Base-by-base conservation (phyloP, 2,888 invertebrate species). In the Eilema sororculum region DNA sequence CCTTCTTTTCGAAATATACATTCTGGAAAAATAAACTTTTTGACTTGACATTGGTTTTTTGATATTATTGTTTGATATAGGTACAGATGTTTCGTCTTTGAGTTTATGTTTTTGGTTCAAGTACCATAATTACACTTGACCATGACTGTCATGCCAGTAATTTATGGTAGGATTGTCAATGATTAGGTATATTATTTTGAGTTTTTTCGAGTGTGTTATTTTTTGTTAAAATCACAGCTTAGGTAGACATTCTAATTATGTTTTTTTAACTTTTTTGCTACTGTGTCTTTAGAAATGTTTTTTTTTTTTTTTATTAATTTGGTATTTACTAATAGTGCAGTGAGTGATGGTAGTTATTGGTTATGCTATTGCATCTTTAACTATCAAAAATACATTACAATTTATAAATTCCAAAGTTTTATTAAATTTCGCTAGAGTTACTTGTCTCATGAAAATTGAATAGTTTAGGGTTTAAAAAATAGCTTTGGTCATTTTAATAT, bases 1-100 rank as follows among this genome's bases (percentile, higher is more conserved):
- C 5, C 33, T 37, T 37, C 33, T 12, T 10, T 12, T 12, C 1
- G 12, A 37, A 72, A 33, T 65, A 66, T 74, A 71, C 73, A 72
- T 69, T 73, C 68, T 74, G 58, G 74, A 79, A 69, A 75, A 74
- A 75, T 64, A 80, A 75, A 69, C 74, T 67, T 77, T 67, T 70
- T 63, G 61, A 10, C 46, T 72, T 76, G 74, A 70, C 81, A 83
- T 76, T 81, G 75, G 75, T 77, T 65, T 77, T 75, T 71, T 52
- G 59, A 57, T 71, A 56, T 67, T 12, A 78, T 77, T 62, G 69
- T 62, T 75, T 68, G 30, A 75, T 64, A 60, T 60, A n/a, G n/a
- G n/a, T n/a, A 62, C 72, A 67, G 65, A 60, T 74, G 71, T 61
- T 77, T 71, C 28, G 30, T 61, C 71, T 78, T 72, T 63, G 57